Evolutionary conservation across 2,888 invertebrate species (phyloP).

Genomic region (Blomia tropicalis): DNA sequence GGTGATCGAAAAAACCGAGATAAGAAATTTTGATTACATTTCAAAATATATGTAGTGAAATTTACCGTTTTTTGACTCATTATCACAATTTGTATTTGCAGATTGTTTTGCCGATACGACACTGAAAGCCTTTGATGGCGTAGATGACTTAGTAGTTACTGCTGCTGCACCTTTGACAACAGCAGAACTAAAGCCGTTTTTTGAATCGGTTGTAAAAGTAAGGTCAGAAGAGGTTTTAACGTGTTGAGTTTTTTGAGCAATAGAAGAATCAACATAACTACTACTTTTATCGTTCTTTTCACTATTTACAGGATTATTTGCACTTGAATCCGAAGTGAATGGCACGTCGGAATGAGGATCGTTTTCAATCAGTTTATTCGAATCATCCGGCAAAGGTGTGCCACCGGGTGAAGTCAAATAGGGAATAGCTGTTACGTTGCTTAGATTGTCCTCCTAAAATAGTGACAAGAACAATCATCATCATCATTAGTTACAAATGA

Average conservation of each 20-base stretch:
- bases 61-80: background rate
- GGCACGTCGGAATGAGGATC: background rate
- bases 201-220: background rate
- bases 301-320: background rate
- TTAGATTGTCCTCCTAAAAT: conserved; percentile 19
- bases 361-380: background rate
- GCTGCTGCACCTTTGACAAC: conserved; percentile 9
- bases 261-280: background rate
- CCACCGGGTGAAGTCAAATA: background rate
- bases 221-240: background rate
- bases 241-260: background rate
- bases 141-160: background rate
- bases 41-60: background rate
- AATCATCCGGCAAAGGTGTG: too few species aligned
- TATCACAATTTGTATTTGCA: background rate
- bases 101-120: background rate
- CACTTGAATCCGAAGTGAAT: background rate
- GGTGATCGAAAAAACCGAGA: background rate
- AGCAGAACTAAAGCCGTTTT: conserved; percentile 5
- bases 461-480: conserved; percentile 9
- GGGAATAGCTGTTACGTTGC: background rate
- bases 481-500: background rate
- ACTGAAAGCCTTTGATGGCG: background rate
- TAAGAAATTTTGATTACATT: background rate
- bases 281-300: background rate